Evolutionary conservation across 2,888 invertebrate genomes (phyloP).

Genomic region (Deladenus siricidicola): DNA sequence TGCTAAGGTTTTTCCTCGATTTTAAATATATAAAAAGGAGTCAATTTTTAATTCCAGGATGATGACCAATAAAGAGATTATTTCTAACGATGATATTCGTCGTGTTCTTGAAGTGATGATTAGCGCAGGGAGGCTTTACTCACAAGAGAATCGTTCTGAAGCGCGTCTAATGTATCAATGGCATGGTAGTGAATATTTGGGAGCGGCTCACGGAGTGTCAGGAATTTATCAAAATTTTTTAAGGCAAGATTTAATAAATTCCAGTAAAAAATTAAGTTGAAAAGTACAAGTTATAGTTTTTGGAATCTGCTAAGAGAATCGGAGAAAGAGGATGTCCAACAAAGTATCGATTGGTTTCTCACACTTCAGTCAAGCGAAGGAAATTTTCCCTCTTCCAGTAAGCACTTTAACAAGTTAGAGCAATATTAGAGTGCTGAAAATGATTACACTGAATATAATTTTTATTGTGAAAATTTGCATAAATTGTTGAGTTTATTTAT

Average conservation of each 20-base stretch:
- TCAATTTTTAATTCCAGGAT: too few relatives aligned
- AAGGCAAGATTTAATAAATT: constrained; percentile 55
- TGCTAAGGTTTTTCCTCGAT: constrained; percentile 15
- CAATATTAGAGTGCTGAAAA: too few relatives aligned
- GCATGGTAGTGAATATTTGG: constrained; percentile 77
- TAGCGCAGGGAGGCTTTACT: constrained; percentile 67
- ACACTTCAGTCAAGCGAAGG: constrained; percentile 27
- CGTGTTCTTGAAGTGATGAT: constrained; percentile 67
- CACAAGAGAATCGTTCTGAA: constrained; percentile 60
- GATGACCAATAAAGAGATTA: constrained; percentile 34
- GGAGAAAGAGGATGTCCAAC: constrained; percentile 14
- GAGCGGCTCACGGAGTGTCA: constrained; percentile 79
- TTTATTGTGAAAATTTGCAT: neutral
- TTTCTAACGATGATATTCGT: constrained; percentile 57
- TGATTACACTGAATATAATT: too few relatives aligned
- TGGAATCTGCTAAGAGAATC: constrained; percentile 15
- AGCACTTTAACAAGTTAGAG: constrained; percentile 14
- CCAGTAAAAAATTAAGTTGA: too few relatives aligned
- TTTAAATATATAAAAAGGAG: too few relatives aligned
- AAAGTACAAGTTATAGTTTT: constrained; percentile 19
- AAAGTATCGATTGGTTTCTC: constrained; percentile 23
- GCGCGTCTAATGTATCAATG: constrained; percentile 72
- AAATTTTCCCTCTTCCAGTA: constrained; percentile 26
- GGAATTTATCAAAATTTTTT: constrained; percentile 77
- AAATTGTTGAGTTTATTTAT: neutral